Conservation (phyloP, 2,113 vertebrate species). For the Arizona elegans region DNA sequence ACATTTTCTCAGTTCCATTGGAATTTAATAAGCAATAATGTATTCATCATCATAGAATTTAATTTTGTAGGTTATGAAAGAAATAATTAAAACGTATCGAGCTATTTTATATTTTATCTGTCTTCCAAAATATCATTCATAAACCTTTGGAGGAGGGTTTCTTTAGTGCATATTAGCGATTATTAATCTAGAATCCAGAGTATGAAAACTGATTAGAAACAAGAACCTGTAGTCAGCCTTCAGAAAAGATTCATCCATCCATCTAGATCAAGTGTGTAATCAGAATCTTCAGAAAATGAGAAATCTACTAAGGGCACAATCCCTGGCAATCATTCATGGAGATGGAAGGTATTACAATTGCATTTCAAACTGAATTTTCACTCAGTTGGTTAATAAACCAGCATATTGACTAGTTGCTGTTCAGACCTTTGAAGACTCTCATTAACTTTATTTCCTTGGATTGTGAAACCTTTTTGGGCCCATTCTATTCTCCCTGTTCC, state of each 20-base stretch:
- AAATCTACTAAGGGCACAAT: neutral
- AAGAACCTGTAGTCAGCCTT: neutral
- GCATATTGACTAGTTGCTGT: neutral
- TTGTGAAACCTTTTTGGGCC: neutral
- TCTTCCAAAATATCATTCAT: neutral
- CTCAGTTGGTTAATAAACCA: neutral
- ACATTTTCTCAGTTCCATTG: slow-evolving; percentile 44
- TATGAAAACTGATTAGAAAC: neutral
- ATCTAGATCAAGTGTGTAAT: neutral
- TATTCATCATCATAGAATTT: slow-evolving; percentile 67
- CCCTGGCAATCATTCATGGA: neutral
- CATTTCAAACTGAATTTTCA: neutral
- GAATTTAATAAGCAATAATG: slow-evolving; percentile 57
- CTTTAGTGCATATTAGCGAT: slow-evolving; percentile 33
- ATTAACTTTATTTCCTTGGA: neutral
- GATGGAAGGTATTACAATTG: neutral
- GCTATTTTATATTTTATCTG: slow-evolving; percentile 53
- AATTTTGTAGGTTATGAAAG: slow-evolving; percentile 69
- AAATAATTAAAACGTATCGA: slow-evolving; percentile 70
- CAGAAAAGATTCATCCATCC: neutral
- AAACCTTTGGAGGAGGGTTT: neutral
- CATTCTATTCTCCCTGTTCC: neutral
- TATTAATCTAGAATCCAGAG: neutral
- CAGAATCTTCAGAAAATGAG: neutral
- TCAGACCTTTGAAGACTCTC: neutral